These are phyloP conservation scores for Vidua macroura DNA, from an alignment of 2,113 vertebrate genomes.

Conservation along the genomic window DNA sequence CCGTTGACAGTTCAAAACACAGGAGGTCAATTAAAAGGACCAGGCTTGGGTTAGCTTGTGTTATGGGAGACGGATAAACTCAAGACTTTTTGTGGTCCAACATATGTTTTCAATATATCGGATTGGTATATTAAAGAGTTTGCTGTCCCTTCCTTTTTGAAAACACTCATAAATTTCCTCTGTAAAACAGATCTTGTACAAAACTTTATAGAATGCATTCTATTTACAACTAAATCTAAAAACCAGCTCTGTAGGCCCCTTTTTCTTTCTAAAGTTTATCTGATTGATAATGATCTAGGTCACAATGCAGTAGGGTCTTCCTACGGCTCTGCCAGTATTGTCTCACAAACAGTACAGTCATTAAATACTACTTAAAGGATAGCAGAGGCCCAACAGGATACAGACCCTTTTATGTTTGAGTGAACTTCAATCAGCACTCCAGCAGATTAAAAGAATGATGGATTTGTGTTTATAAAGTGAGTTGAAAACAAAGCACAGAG, in stretches of 20 bases:
- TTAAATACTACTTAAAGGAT: neutral
- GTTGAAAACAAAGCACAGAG: neutral
- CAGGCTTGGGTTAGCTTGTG: neutral
- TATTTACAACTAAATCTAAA: neutral
- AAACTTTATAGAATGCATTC: neutral
- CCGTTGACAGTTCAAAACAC: neutral
- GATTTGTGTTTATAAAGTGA: slow-evolving; percentile 21
- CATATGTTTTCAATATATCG: neutral
- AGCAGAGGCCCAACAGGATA: slow-evolving; percentile 17
- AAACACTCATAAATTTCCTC: slow-evolving; percentile 19
- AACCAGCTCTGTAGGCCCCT: neutral
- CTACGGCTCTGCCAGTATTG: neutral
- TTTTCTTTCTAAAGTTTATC: neutral
- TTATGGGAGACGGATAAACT: neutral
- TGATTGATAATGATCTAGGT: neutral
- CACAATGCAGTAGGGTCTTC: neutral
- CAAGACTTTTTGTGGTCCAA: neutral
- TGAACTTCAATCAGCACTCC: neutral
- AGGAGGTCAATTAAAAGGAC: neutral
- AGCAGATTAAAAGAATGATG: neutral
- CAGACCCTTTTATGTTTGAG: neutral
- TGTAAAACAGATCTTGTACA: neutral
- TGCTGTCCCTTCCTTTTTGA: neutral
- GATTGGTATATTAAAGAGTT: neutral
- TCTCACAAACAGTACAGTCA: neutral